Conservation (phyloP, 2,888 invertebrate species). For the Therioaphis trifolii region DNA sequence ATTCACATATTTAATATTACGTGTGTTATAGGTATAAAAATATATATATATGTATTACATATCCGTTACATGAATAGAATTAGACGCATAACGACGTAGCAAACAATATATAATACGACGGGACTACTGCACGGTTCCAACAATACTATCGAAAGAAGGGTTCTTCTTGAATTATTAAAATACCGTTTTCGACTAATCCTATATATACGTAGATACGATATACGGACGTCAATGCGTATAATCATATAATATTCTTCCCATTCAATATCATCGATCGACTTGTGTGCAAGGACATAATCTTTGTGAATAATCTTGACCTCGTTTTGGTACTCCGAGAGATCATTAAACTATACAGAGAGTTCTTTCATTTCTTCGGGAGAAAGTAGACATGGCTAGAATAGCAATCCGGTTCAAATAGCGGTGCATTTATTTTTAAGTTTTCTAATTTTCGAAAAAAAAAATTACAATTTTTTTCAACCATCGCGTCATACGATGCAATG, state of each 20-base stretch:
- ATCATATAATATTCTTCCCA: constrained; percentile 21
- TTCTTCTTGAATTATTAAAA: background rate
- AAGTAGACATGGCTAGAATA: constrained; percentile 38
- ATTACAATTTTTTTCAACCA: constrained; percentile 8
- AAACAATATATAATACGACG: background rate
- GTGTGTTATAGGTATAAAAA: too few relatives aligned
- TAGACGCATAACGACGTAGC: background rate
- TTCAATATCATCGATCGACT: constrained; percentile 23
- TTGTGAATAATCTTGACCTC: constrained; percentile 54
- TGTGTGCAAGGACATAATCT: constrained; percentile 36
- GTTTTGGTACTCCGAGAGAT: constrained; percentile 42
- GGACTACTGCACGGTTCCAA: background rate
- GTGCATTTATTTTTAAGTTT: constrained; percentile 44
- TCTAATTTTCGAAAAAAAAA: constrained; percentile 24
- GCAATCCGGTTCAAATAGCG: constrained; percentile 47
- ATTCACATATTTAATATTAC: too few relatives aligned
- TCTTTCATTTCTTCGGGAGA: constrained; percentile 55
- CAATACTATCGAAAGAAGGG: background rate
- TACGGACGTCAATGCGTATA: background rate
- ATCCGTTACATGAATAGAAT: background rate
- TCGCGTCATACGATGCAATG: background rate
- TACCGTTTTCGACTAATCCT: constrained; percentile 12
- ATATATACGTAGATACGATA: background rate
- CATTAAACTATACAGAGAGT: constrained; percentile 50
- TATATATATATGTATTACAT: background rate